Evolutionary conservation across 2,797 vertebrate genomes (phyloP), one percentile per base, ranked within the genome.

Genomic region (Xerus rutilus): DNA sequence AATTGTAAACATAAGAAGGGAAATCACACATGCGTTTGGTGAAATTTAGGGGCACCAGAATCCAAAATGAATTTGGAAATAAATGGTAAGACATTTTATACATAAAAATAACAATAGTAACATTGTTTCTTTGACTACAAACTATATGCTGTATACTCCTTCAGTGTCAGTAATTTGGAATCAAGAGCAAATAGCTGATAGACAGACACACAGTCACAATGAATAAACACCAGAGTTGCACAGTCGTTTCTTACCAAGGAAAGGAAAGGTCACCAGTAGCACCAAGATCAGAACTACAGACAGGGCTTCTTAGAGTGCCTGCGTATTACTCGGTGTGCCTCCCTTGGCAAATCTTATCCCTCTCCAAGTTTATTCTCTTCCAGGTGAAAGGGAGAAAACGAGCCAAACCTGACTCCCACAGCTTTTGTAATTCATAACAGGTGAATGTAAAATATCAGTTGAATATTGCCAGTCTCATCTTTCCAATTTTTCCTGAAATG

Each of bases 121-220:
- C n/a, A 62, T 20, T 87, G 32, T 13, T 94, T 43, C 64, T 89
- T 85, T 85, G 82, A 83, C 47, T 20, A 89, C 73, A 91, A 82
- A 30, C 10, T 25, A 54, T 74, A 79, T 45, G 5, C 5, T 12
- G 10, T 70, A 43, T 25, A 43, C 23, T 52, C 64, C 45, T 72
- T 86, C 64, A 69, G 17, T 93, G 21, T 59, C 49, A 65, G n/a
- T 76, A 43, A 83, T 9, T 86, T 62, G 35, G 17, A 93, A 52
- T 62, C 52, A 69, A 91, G 25, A 73, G 43, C 18, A 85, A 73
- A 78, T 7, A 39, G 21, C 30, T 83, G 47, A 47, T 2, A 32
- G 43, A 77, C 5, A 94, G 39, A 79, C 86, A 83, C 2, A 3
- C 11, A 14, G 3, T 84, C 12, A 45, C 49, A 67, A 76, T 25